Base-by-base conservation (phyloP, 2,888 invertebrate genomes). In the Agrilus cyanescens region DNA sequence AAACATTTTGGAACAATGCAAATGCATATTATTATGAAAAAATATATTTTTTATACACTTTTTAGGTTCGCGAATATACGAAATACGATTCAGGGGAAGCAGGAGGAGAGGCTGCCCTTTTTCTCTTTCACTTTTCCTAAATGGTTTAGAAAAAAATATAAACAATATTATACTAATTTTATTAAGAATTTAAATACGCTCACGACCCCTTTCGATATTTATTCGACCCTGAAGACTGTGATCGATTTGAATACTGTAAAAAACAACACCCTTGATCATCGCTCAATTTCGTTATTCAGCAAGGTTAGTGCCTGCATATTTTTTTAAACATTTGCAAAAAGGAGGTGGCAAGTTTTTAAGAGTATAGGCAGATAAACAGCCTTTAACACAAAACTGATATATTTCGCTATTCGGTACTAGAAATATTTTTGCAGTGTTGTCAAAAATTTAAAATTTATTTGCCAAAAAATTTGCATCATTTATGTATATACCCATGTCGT, bases 31-130 rank as follows among this genome's bases (percentile, higher is more conserved):
- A n/a, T n/a, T n/a, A n/a, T n/a, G n/a, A n/a, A n/a, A n/a, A n/a
- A n/a, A n/a, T n/a, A n/a, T n/a, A 31, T 39, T 13, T 34, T 37
- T 38, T 38, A 31, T 52, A 47, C 50, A n/a, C n/a, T 16, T 41
- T 57, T 15, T 56, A 84, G 93, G 59, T 93, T 86, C 65, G 80
- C 85, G 0, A 73, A 78, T 40, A 76, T 91, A 6, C 75, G 95
- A 1, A 78, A 83, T 54, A 93, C 91, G 0, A 70, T 88, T 5
- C 93, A 94, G 63, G 95, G 94, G 0, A 90, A 91, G 63, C 77
- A 87, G 44, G 95, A 95, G 57, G 94, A 95, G 60, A 74, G 95
- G 1, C 61, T 94, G 44, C 95, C 95, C 0, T 83, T 90, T 54
- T 86, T 94, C 63, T 80, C 82, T 1, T 76, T 93, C 40, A 68